phyloP scores from a whole-genome alignment of 2,797 vertebrate species.

The Bradypus variegatus region DNA sequence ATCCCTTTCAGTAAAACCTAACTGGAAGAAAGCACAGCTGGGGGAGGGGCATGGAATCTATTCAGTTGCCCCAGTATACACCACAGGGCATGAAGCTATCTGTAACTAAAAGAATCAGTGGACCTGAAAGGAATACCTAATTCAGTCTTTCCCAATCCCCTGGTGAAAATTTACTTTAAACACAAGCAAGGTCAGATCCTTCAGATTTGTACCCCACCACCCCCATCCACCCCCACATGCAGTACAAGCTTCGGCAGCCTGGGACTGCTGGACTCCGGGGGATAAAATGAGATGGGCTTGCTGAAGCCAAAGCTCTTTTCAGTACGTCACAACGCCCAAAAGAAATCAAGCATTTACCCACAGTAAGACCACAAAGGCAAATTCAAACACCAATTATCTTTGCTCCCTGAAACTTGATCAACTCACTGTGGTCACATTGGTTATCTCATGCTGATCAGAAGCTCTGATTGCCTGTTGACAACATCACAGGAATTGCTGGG shows the following conservation, averaged over 20 bases:
- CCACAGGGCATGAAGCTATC: not conserved
- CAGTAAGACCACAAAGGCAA: conserved; percentile 53
- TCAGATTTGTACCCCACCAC: not conserved
- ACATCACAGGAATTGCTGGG: conserved; percentile 43
- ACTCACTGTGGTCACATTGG: conserved; percentile 22
- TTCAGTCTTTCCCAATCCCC: conserved; percentile 5
- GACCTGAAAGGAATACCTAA: not conserved
- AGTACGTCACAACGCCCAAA: conserved; percentile 2
- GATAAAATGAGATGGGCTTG: not conserved
- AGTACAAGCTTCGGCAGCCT: not conserved
- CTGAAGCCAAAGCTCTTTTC: not conserved
- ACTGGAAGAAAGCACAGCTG: not conserved
- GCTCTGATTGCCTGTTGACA: conserved; percentile 49
- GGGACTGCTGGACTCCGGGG: not conserved
- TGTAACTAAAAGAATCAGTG: not conserved
- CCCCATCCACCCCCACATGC: not conserved
- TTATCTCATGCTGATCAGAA: conserved; percentile 40
- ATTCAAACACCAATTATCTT: conserved; percentile 46
- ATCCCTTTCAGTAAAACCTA: not conserved
- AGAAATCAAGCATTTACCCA: conserved; percentile 37
- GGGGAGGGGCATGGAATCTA: not conserved
- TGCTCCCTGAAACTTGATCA: conserved; percentile 51
- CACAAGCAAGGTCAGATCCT: not conserved
- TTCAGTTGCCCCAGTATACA: not conserved
- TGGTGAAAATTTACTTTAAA: not conserved